These are phyloP conservation scores for Cynopterus brachyotis DNA, from an alignment of 2,113 vertebrate genomes.

Conservation along the genomic window DNA sequence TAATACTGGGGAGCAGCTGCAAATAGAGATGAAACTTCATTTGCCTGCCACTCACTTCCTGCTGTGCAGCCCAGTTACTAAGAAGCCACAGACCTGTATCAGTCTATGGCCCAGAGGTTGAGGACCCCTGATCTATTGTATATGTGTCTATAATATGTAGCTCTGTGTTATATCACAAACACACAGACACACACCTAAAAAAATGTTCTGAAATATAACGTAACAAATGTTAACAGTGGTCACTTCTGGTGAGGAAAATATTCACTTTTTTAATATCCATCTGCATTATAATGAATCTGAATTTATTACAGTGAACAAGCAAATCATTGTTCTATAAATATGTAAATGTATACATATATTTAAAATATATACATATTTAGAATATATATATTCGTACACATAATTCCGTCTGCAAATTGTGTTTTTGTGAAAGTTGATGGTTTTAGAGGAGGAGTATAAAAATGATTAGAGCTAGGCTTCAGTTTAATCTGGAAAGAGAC, in stretches of 20 bases:
- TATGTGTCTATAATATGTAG: background rate
- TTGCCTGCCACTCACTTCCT: no score
- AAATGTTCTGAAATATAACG: constrained; percentile 18
- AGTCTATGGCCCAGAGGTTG: no score
- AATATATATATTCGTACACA: background rate
- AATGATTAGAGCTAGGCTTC: background rate
- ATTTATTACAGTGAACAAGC: constrained; percentile 14
- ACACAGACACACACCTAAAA: background rate
- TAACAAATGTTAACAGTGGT: background rate
- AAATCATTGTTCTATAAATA: background rate
- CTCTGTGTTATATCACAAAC: background rate
- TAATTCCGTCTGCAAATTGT: background rate
- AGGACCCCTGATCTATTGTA: background rate
- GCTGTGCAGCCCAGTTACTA: no score
- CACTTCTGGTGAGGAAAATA: background rate
- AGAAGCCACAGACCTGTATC: no score
- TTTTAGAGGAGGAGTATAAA: background rate
- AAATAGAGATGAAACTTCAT: no score
- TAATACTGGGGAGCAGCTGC: no score
- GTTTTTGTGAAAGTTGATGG: background rate
- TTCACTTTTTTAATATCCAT: background rate
- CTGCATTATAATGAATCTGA: background rate
- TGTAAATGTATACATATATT: background rate
- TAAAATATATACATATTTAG: background rate
- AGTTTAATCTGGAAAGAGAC: background rate